Base-by-base conservation (phyloP, 1,140 invertebrate genomes). In the Drosophila paulistorum region DNA sequence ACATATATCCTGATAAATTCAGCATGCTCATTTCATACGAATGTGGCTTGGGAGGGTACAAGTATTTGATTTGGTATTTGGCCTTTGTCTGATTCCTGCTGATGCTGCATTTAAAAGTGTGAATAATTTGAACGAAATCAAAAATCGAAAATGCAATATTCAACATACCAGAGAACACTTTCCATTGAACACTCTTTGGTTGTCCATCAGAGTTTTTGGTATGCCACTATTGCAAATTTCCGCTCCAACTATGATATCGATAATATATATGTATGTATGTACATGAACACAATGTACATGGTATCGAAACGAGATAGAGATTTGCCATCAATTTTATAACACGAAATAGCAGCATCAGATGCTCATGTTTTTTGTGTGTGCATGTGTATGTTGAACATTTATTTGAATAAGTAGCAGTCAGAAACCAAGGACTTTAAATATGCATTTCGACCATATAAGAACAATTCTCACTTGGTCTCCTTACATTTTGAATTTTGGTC, bases 91-190 rank as follows among this genome's bases (percentile, higher is more conserved):
- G 57, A 7, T 59, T 14, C n/a, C 33, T 39, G 23, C 26, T 7
- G 33, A 14, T 58, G 33, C 33, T 39, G 57, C 33, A 59, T 35
- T 20, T 39, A 20, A 59, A 17, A 59, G 33, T 58, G 30, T 20
- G 35, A 59, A 39, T 59, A 17, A 37, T 13, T 59, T 39, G 3
- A 17, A 39, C 57, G 35, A 37, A 59, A 39, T 59, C 57, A 59
- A 59, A 51, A 37, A 59, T 59, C 57, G 35, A 59, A 39, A 59
- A 59, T 59, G 33, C 57, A 59, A 59, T 59, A 59, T 59, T 39
- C 57, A 10, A 37, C 30, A 58, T 58, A 35, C 30, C 55, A 37
- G 7, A 11, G 9, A 59, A 59, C 45, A 51, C 7, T 51, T 7
- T 14, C 30, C 33, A 37, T 2, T 20, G n/a, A 59, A 59, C 45